Evolutionary conservation across 2,888 invertebrate genomes (phyloP).

Genomic region (Troilus luridus): DNA sequence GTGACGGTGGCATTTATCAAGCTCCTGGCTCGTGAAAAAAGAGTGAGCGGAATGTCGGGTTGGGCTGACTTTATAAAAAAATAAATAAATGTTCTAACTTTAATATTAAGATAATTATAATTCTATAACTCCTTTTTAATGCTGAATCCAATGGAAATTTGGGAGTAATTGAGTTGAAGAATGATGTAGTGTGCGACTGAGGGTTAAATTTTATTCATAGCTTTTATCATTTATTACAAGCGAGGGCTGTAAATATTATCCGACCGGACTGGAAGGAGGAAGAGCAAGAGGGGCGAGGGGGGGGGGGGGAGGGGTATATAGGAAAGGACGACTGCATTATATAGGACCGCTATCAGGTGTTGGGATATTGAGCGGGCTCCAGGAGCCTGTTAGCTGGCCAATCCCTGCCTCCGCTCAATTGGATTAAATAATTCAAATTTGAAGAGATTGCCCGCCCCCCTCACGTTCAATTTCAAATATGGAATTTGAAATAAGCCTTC

Average conservation of each 20-base stretch:
- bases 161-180: too few species aligned
- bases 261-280: background rate
- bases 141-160: too few species aligned
- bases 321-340: background rate
- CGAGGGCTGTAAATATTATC: background rate
- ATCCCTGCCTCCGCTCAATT: background rate
- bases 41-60: too few species aligned
- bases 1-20: too few species aligned
- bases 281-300: too few species aligned
- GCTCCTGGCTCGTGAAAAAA: too few species aligned
- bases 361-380: background rate
- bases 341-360: slow-evolving; percentile 23
- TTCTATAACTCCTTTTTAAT: too few species aligned
- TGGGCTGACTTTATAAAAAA: too few species aligned
- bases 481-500: slow-evolving; percentile 53
- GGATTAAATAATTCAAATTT: slow-evolving; percentile 57
- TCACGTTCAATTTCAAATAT: slow-evolving; percentile 48
- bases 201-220: background rate
- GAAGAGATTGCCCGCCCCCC: slow-evolving; percentile 42
- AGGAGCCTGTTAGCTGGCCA: background rate
- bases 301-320: background rate
- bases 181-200: too few species aligned
- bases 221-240: background rate
- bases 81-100: too few species aligned
- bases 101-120: too few species aligned